Percentiles rank a stretch among this genome's conserved stretches.
phyloP scores from a whole-genome alignment of 2,113 vertebrate species.

The Hippocampus mohnikei region DNA sequence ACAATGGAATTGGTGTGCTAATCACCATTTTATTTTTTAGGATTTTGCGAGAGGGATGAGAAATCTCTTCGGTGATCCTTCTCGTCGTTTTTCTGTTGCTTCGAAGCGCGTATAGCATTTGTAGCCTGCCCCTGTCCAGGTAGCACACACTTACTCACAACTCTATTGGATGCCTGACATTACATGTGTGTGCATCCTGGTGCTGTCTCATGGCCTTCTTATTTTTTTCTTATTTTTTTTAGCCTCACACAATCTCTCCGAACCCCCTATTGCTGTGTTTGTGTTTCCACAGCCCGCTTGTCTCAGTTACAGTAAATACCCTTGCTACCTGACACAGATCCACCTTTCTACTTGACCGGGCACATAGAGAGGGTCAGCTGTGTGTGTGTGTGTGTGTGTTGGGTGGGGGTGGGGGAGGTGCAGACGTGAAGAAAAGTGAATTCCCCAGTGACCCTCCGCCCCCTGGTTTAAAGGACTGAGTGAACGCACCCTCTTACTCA shows the following conservation, averaged over 20 bases:
- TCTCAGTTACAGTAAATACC: constrained; percentile 71
- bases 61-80: neutral
- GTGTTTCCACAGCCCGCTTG: constrained; percentile 52
- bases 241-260: neutral
- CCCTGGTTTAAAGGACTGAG: constrained; percentile 57
- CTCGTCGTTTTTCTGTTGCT: neutral
- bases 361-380: constrained; percentile 55
- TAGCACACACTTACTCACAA: no score
- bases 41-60: neutral
- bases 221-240: no score
- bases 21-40: neutral
- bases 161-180: constrained; percentile 6
- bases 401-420: constrained; percentile 8
- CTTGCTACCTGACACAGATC: constrained; percentile 69
- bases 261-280: constrained; percentile 36
- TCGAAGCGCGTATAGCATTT: neutral
- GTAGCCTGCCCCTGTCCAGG: neutral
- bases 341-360: constrained; percentile 70
- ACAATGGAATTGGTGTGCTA: neutral
- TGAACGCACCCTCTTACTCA: constrained; percentile 33
- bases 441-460: constrained; percentile 64
- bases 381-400: constrained; percentile 28
- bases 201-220: constrained; percentile 22
- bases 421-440: constrained; percentile 33
- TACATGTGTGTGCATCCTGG: constrained; percentile 34